Base-by-base conservation (phyloP, 1,140 invertebrate species). In the Drosophila truncata region DNA sequence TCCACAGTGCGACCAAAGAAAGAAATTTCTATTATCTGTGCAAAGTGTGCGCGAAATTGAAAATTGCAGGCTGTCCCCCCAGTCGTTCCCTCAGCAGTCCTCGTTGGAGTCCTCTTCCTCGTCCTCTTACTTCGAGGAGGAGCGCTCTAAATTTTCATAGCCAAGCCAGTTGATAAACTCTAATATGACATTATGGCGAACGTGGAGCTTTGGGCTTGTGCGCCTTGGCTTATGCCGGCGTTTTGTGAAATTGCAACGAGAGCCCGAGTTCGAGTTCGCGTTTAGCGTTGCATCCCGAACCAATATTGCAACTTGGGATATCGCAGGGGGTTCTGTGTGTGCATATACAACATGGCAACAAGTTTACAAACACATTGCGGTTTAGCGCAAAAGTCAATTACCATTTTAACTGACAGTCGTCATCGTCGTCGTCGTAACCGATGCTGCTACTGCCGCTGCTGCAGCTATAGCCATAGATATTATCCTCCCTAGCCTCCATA, bases 21-120 rank as follows among this genome's bases (percentile, higher is more conserved):
- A 88, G 83, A 87, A 87, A 88, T 87, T 87, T 87, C 84, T 90
- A 87, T 87, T 87, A 87, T 87, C 84, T 87, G 84, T 80, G 83
- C 84, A 87, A 87, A 87, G 83, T 87, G 83, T 87, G 85, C 84
- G 84, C 84, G 85, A 87, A 87, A 87, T 87, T 87, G 84, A 90
- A 87, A 87, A 88, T 88, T 81, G 85, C 84, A 72, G 65, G 67
- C 77, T 52, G 64, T n/a, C n/a, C 52, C 31, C 52, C 9, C 14
- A 25, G 13, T 33, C 18, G 1, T 14, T 33, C 18, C 25, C 47
- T 27, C 14, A 6, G 27, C 18, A 29, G 18, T 64, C 37, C 42
- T 52, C 33, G 23, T 29, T 29, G 5, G 16, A 49, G 31, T 20
- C 20, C 14, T 55, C 33, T 10, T 10, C 14, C 29, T 20, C 6